Conservation (phyloP, 2,888 invertebrate genomes). For the Girardia tigrina region DNA sequence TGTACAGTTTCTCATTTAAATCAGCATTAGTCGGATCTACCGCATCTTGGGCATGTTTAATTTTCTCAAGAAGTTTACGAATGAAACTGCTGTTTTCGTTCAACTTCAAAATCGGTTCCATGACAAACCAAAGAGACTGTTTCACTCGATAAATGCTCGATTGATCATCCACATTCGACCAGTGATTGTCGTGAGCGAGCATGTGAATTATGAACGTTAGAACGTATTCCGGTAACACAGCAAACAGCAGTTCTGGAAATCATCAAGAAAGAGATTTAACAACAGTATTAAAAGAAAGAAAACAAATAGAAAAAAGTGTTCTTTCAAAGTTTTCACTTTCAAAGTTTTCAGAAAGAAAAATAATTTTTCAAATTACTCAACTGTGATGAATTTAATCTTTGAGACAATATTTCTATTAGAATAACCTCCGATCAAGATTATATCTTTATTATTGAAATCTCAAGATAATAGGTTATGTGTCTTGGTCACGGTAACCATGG, state of each 20-base stretch:
- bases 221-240: conserved; percentile 77
- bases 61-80: conserved; percentile 75
- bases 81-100: conserved; percentile 89
- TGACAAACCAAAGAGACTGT: conserved; percentile 71
- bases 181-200: conserved; percentile 76
- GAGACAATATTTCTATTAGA: too few species aligned
- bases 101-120: conserved; percentile 80
- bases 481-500: too few species aligned
- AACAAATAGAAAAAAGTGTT: too few species aligned
- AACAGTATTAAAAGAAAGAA: too few species aligned
- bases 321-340: too few species aligned
- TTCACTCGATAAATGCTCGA: background rate
- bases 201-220: conserved; percentile 87
- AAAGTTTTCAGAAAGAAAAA: too few species aligned
- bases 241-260: conserved; percentile 40
- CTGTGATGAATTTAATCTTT: too few species aligned
- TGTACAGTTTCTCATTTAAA: conserved; percentile 84
- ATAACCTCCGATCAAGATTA: too few species aligned
- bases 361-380: too few species aligned
- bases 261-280: too few species aligned
- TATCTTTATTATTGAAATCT: too few species aligned
- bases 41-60: conserved; percentile 83
- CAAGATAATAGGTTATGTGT: too few species aligned
- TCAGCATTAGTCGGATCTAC: conserved; percentile 67
- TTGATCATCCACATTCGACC: conserved; percentile 53